Evolutionary conservation across 1,140 invertebrate genomes (phyloP).

Genomic region (Listronotus bonariensis): DNA sequence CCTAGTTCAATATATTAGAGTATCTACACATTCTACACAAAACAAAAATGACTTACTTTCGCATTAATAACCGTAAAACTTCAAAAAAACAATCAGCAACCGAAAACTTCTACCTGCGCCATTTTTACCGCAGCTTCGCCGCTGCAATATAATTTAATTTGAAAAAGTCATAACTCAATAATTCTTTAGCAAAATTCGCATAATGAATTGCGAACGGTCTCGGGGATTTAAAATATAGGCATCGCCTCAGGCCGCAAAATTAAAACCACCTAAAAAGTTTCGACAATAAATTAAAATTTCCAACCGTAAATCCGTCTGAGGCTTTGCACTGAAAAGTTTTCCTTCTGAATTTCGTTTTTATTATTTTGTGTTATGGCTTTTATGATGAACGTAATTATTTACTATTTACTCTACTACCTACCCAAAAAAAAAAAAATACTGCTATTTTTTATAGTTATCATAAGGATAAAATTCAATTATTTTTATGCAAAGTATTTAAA

Average conservation of each 20-base stretch:
- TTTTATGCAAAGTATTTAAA: no score
- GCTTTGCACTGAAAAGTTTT: constrained; percentile 18
- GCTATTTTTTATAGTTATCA: no score
- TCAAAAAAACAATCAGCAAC: background rate
- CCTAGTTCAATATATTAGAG: no score
- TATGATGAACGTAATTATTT: background rate
- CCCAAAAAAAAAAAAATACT: no score
- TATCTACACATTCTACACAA: no score
- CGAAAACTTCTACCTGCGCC: no score
- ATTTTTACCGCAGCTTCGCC: background rate
- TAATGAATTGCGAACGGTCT: constrained; percentile 40
- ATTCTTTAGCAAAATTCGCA: constrained; percentile 17
- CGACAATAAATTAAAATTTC: constrained; percentile 40
- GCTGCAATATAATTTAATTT: constrained; percentile 15
- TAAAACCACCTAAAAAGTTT: constrained; percentile 39
- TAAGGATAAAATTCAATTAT: no score
- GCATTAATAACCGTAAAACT: background rate
- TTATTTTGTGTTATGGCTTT: background rate
- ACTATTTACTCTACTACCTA: no score
- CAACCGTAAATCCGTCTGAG: constrained; percentile 13
- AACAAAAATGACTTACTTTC: background rate
- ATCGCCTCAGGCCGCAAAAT: constrained; percentile 26
- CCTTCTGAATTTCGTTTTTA: constrained; percentile 3
- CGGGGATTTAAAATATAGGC: constrained; percentile 39
- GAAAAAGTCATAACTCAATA: constrained; percentile 32